Base-by-base conservation (phyloP, 1,140 invertebrate genomes). In the Ruditapes philippinarum region DNA sequence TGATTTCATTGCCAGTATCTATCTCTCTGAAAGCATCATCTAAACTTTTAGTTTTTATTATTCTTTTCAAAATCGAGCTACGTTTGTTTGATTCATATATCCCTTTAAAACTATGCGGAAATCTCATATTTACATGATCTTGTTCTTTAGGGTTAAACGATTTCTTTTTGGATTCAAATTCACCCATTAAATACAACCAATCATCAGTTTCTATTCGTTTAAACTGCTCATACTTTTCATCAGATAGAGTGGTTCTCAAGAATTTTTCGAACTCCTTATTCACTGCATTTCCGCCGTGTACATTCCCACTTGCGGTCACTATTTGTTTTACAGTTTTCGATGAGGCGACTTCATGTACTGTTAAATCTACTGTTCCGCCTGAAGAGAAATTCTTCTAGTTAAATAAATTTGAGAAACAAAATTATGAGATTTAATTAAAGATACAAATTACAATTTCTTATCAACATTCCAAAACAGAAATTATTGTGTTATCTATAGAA, bases 91-190 rank as follows among this genome's bases (percentile, higher is more conserved):
- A 2, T 33, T 74, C 7, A 7, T 31, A 38, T 17, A 74, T 25
- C 22, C 38, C 70, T 74, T 12, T n/a, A 36, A 74, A 9, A 12
- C n/a, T 4, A 0, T 0, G 5, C 19, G 70, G 70, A 2, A 74
- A 5, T 42, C 40, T 74, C 11, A 74, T 36, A 1, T 25, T 33
- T 14, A 74, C 9, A 11, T 0, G 31, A 14, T 2, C 3, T 5
- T 74, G n/a, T 2, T 7, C 33, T 9, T n/a, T n/a, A 36, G 70
- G 70, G 19, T 74, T 7, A n/a, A 74, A 22, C 0, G 2, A n/a
- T 38, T 36, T 36, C 38, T 74, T 74, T 38, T 74, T 74, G 0
- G 38, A 2, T 74, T 74, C 70, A 74, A 74, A 74, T 25, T 74
- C 70, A 12, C 70, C n/a, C 31, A 38, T 38, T 0, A 74, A 14